Conservation (phyloP, 1,140 invertebrate species). For the Pseudomyrmex flavicornis region DNA sequence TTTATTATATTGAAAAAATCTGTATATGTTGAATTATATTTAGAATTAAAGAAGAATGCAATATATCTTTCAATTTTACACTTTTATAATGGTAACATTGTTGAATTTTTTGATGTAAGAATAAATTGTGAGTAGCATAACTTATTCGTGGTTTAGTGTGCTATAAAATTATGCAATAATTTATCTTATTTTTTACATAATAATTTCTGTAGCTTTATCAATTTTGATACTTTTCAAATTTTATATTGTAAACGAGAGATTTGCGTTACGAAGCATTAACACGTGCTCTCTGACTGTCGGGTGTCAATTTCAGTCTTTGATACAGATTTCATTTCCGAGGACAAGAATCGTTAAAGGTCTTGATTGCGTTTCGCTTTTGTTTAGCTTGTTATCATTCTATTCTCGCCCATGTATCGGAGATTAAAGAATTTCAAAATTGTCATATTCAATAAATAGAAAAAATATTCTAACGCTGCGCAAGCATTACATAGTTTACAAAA, state of each 20-base stretch:
- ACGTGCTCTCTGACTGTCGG: constrained; percentile 19
- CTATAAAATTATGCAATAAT: too few species aligned
- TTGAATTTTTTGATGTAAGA: too few species aligned
- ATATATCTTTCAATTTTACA: too few species aligned
- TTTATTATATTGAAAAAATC: neutral
- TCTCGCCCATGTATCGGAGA: constrained; percentile 16
- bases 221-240: neutral
- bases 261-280: constrained; percentile 16
- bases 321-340: constrained; percentile 45
- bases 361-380: constrained; percentile 47
- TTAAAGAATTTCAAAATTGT: constrained; percentile 6
- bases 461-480: too few species aligned
- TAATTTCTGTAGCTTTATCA: neutral
- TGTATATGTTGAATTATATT: neutral
- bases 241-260: neutral
- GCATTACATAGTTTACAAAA: too few species aligned
- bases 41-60: too few species aligned
- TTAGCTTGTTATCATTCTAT: constrained; percentile 42
- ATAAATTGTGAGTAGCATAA: neutral
- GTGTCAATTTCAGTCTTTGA: constrained; percentile 40
- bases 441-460: neutral
- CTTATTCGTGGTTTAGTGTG: neutral
- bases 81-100: too few species aligned
- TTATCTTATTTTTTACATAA: neutral
- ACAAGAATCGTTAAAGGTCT: neutral